phyloP scores from a whole-genome alignment of 35 echinoderm and acorn worm species.

The Ophioderma brevispina region DNA sequence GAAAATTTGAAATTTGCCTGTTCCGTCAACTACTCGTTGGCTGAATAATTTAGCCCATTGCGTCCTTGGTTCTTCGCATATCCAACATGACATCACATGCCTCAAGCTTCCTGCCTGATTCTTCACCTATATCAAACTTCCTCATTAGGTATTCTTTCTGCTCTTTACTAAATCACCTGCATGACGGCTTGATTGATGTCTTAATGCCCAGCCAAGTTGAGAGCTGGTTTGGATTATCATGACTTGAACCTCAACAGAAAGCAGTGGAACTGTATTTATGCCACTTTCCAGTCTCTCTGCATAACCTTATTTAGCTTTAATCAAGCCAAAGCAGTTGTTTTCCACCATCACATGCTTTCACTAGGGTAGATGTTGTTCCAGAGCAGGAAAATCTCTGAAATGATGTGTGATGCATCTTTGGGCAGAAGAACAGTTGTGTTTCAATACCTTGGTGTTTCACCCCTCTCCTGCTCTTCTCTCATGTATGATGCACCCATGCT shows the following conservation, averaged over 20 bases:
- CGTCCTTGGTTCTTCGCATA: conserved; percentile 11
- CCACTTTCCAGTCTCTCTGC: too few species aligned
- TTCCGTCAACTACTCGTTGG: conserved; percentile 12
- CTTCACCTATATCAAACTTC: conserved; percentile 20
- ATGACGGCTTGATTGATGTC: not conserved
- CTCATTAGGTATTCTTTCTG: not conserved
- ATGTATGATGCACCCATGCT: not conserved
- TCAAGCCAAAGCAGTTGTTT: not conserved
- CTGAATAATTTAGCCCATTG: not conserved
- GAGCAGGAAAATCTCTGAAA: not conserved
- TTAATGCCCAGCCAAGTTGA: not conserved
- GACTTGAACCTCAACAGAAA: too few species aligned
- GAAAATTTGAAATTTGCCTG: conserved; percentile 17
- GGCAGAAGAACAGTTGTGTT: not conserved
- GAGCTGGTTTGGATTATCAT: too few species aligned
- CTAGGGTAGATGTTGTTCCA: not conserved
- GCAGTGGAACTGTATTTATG: too few species aligned
- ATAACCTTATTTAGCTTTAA: too few species aligned
- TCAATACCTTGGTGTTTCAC: not conserved
- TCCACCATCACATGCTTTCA: not conserved
- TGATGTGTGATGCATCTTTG: not conserved
- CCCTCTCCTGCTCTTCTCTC: not conserved
- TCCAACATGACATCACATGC: conserved; percentile 1
- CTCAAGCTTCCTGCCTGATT: not conserved
- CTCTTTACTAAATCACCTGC: not conserved